These are phyloP conservation scores for Zapus hudsonius DNA, from an alignment of 2,113 vertebrate species.

Conservation along the genomic window DNA sequence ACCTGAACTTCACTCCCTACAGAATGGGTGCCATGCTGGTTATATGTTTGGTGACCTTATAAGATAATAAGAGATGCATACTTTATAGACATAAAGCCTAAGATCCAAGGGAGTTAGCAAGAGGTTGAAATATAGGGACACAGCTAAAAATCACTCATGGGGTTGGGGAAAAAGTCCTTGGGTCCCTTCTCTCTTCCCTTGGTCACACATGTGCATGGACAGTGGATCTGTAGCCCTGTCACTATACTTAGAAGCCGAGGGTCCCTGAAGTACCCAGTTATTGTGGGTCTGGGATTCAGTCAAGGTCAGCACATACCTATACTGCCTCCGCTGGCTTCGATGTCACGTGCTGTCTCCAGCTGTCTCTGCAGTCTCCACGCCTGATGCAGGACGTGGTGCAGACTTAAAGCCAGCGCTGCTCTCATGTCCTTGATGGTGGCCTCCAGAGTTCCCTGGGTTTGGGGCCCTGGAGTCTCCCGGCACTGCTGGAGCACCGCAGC, in stretches of 20 bases:
- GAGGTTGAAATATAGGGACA: not conserved
- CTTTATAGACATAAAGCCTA: not conserved
- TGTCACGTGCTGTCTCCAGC: conserved; percentile 74
- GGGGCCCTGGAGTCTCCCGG: conserved; percentile 73
- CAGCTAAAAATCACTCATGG: not conserved
- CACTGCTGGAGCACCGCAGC: conserved; percentile 13
- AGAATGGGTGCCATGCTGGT: not conserved
- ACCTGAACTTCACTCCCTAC: not conserved
- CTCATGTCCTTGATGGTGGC: conserved; percentile 83
- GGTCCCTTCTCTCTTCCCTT: not conserved
- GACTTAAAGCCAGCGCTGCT: conserved; percentile 81
- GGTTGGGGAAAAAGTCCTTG: rapidly evolving
- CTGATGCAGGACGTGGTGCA: conserved; percentile 86
- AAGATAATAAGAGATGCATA: not conserved
- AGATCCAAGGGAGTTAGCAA: not conserved
- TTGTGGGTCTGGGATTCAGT: not conserved
- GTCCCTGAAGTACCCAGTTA: not conserved
- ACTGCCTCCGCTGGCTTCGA: conserved; percentile 84
- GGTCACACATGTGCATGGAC: not conserved
- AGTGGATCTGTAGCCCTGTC: not conserved
- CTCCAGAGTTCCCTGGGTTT: conserved; percentile 75
- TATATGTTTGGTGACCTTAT: not conserved
- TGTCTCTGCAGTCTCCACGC: conserved; percentile 85
- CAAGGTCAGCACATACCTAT: conserved; percentile 80
- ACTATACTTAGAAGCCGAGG: not conserved